phyloP scores from a whole-genome alignment of 2,113 vertebrate species.

The Cinclus cinclus region DNA sequence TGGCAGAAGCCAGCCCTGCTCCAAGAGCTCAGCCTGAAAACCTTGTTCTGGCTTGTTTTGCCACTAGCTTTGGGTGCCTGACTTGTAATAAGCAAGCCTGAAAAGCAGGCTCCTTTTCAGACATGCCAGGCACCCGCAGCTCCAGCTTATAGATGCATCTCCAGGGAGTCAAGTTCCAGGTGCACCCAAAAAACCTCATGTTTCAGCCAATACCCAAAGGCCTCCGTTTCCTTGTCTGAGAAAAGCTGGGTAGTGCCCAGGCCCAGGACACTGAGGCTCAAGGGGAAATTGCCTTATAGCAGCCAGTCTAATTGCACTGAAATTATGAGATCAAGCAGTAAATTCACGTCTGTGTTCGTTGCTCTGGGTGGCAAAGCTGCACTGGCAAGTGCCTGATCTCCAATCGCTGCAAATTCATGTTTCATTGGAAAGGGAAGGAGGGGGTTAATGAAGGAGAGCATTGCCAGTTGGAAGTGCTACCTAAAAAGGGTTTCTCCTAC shows the following conservation, averaged over 20 bases:
- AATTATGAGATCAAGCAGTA: constrained; percentile 54
- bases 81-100: constrained; percentile 51
- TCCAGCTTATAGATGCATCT: background rate
- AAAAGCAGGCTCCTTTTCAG: constrained; percentile 68
- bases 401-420: background rate
- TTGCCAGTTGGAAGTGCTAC: constrained; percentile 69
- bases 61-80: constrained; percentile 34
- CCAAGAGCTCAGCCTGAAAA: constrained; percentile 8
- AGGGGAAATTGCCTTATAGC: constrained; percentile 49
- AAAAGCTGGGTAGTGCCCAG: constrained; percentile 27
- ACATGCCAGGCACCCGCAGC: constrained; percentile 48
- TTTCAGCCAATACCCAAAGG: constrained; percentile 30
- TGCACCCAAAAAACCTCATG: constrained; percentile 12
- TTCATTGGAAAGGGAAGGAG: constrained; percentile 54
- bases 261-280: background rate
- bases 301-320: constrained; percentile 54
- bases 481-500: constrained; percentile 70
- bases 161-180: constrained; percentile 53
- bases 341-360: constrained; percentile 36
- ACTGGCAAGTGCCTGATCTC: background rate
- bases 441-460: constrained; percentile 59
- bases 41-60: constrained; percentile 66
- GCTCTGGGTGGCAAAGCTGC: constrained; percentile 53
- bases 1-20: background rate
- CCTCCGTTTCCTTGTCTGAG: background rate